Conservation (phyloP, 2,797 vertebrate genomes). For the Sorex maritimensis region DNA sequence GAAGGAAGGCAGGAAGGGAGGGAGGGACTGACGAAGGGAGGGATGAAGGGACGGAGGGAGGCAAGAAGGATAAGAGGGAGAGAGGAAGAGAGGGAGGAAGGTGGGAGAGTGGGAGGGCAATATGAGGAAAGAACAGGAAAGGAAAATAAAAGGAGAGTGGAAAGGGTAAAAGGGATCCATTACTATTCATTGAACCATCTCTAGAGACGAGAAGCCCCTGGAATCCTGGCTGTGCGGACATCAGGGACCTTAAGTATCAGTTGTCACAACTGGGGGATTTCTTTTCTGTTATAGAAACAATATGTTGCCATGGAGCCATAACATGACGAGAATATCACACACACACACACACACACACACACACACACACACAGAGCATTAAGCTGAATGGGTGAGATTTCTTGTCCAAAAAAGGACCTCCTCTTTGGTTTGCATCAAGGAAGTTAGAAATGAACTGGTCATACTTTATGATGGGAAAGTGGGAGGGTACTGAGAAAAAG, state of each 20-base stretch:
- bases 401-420: background rate
- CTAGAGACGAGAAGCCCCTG: background rate
- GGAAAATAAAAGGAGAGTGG: too few species aligned
- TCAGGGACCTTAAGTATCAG: background rate
- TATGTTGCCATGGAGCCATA: background rate
- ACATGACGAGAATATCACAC: background rate
- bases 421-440: background rate
- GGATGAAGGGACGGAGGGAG: accelerated
- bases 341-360: too few species aligned
- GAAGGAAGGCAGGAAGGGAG: too few species aligned
- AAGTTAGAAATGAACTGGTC: background rate
- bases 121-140: too few species aligned
- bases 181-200: background rate
- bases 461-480: background rate
- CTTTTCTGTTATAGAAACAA: background rate
- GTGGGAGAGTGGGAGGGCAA: too few species aligned
- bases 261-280: background rate
- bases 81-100: accelerated
- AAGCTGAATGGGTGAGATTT: background rate
- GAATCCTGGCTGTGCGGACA: background rate
- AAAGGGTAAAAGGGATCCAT: too few species aligned
- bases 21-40: background rate
- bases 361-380: background rate
- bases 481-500: background rate
- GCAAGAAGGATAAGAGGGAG: accelerated